phyloP scores from a whole-genome alignment of 92 coral and sea anemone genomes.

The Actinernus sp. region DNA sequence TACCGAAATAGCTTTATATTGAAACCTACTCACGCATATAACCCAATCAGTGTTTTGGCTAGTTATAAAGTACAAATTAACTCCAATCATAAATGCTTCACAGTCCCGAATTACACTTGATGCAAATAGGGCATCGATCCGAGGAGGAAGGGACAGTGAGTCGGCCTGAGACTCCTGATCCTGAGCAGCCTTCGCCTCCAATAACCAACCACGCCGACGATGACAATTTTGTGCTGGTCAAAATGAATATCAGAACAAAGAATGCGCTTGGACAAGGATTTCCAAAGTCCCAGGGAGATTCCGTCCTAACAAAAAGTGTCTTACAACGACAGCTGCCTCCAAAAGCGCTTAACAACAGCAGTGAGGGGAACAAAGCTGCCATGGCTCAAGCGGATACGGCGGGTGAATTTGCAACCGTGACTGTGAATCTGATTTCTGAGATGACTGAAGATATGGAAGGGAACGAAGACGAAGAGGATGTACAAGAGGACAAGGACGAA shows the following conservation, averaged over 20 bases:
- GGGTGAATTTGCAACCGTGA: constrained; percentile 71
- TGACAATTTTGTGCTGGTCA: constrained; percentile 41
- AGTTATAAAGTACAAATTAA: neutral
- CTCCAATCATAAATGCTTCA: neutral
- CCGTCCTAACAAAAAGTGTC: constrained; percentile 24
- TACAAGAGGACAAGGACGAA: constrained; percentile 4
- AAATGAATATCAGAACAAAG: constrained; percentile 22
- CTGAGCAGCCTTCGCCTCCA: too few relatives aligned
- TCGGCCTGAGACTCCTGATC: too few relatives aligned
- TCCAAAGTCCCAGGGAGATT: constrained; percentile 64
- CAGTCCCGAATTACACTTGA: neutral
- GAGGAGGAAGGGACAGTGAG: neutral
- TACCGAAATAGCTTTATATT: constrained; percentile 6
- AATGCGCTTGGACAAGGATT: constrained; percentile 19
- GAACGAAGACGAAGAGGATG: constrained; percentile 6
- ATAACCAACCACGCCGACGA: neutral
- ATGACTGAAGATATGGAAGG: constrained; percentile 4
- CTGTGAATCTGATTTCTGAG: constrained; percentile 72
- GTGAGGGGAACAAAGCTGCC: constrained; percentile 38
- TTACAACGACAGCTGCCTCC: constrained; percentile 10
- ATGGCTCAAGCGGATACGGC: constrained; percentile 10
- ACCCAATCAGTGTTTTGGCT: neutral
- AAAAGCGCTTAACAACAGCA: constrained; percentile 34
- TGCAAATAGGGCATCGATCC: neutral
- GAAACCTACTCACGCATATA: neutral